Percentiles rank a stretch among this genome's conserved stretches.
Evolutionary conservation across 2,888 invertebrate species (phyloP).

Genomic region (Druceiella hillmani): DNA sequence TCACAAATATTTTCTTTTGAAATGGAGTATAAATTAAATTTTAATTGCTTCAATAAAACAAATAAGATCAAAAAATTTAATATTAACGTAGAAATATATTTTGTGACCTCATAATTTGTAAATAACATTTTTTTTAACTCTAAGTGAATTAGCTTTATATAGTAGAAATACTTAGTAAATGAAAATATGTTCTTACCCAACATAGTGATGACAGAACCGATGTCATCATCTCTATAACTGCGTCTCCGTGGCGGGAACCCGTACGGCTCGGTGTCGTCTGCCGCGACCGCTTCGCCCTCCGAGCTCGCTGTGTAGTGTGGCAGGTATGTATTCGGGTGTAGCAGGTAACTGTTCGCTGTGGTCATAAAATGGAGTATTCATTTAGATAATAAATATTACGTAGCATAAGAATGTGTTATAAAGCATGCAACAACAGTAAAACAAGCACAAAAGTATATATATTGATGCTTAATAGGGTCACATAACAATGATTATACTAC

Average conservation of each 20-base stretch:
- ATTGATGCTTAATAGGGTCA: too few relatives aligned
- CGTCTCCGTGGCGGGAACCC: conserved; percentile 26
- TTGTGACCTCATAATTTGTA: neutral
- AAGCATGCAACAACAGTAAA: neutral
- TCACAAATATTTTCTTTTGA: too few relatives aligned
- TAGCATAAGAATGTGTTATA: neutral
- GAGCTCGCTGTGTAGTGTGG: conserved; percentile 62
- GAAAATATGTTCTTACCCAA: conserved; percentile 38
- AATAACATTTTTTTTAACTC: neutral
- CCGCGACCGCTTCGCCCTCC: conserved; percentile 33
- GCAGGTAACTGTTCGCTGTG: conserved; percentile 64
- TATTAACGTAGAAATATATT: neutral
- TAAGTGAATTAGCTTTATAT: neutral
- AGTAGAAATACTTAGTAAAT: neutral
- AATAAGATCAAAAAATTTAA: neutral
- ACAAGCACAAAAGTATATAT: neutral
- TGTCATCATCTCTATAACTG: conserved; percentile 52
- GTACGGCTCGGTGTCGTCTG: conserved; percentile 21
- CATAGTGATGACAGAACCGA: conserved; percentile 63
- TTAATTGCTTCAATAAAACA: too few relatives aligned
- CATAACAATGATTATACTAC: too few relatives aligned
- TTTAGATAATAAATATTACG: neutral
- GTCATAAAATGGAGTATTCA: conserved; percentile 9
- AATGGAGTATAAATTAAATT: too few relatives aligned
- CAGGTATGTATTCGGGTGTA: conserved; percentile 81